Base-by-base conservation (phyloP, 2,797 vertebrate genomes). In the Takifugu ocellatus region DNA sequence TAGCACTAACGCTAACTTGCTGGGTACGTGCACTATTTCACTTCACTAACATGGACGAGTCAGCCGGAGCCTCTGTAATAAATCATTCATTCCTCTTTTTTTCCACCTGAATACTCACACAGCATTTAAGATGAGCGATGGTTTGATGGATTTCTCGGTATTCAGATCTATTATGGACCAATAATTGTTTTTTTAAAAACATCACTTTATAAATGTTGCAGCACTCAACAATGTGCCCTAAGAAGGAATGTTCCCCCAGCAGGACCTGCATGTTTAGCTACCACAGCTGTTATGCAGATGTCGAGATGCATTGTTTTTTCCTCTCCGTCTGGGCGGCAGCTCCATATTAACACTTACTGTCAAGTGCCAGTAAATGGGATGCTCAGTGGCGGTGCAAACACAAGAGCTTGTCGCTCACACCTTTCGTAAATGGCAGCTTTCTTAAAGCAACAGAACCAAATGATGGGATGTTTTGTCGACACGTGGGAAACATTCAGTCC, bases 191-290 rank as follows among this genome's bases (percentile, higher is more conserved):
- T 12, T 39, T 39, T 39, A 12, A 39, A 3, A 33, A 33, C 3
- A 33, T 33, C 9, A 7, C 7, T 10, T 39, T 39, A 39, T 2
- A 11, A 39, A 14, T 14, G 2, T 39, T 12, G 33, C 33, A 11
- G 33, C 33, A 36, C 33, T 12, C 14, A 39, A 39, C 36, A 14
- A 33, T 33, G 31, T 39, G 12, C 14, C 36, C 12, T 39, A 39
- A 10, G 36, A 14, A 12, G 14, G 12, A 12, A 33, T 10, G 31
- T 14, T 1, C 21, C 21, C 21, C 36, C 36, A 39, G 36, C 36
- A 39, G 14, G 36, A 39, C 11, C 36, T 74, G 50, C 66, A 68
- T 69, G 61, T 73, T 77, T 47, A 26, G n/a, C 73, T 68, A 70
- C 64, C 70, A 60, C 57, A 63, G 31, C 51, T 63, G 48, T 62